Evolutionary conservation across 2,888 invertebrate species (phyloP), one percentile per base, ranked within the genome.

Genomic region (Theretra japonica): DNA sequence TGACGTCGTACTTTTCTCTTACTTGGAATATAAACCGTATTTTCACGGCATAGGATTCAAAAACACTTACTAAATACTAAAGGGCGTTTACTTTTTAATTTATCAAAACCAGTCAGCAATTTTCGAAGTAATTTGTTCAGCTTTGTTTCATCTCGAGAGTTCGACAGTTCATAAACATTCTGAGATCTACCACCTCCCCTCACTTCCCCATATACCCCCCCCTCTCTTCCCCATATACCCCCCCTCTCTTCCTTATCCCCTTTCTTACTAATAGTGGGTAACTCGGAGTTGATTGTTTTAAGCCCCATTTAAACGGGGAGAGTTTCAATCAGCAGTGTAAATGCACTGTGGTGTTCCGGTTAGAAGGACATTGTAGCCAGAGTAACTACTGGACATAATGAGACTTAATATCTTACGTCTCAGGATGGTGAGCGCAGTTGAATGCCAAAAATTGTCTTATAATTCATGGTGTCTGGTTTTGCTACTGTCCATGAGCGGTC

Each of bases 101-200:
- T 48, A 48, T 23, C 48, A 23, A 48, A 48, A 65, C 21, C 65
- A 23, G 48, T 17, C 48, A 21, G 41, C 23, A 48, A 65, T 65
- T 65, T 41, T 21, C 6, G 8, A 8, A 17, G 48, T 17, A 48
- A 65, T 65, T 65, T 48, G 23, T 65, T 48, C 23, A 11, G 58
- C 25, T 23, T 48, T 25, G 48, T 48, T 17, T 48, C 41, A 65
- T 65, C 23, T 23, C 41, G 65, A 21, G 15, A 23, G 15, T 11
- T 33, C 33, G 21, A 33, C 62, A 41, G 41, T 48, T 23, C 17
- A 41, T 65, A 65, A 65, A 65, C 48, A 48, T 48, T 65, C 17
- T 15, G 48, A 33, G 48, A 65, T 65, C 41, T 15, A 4, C 0
- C 48, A 53, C 53, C 21, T 28, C 15, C 30, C 21, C 21, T 65